phyloP scores from a whole-genome alignment of 1,140 invertebrate species.

The Drosophila littoralis region DNA sequence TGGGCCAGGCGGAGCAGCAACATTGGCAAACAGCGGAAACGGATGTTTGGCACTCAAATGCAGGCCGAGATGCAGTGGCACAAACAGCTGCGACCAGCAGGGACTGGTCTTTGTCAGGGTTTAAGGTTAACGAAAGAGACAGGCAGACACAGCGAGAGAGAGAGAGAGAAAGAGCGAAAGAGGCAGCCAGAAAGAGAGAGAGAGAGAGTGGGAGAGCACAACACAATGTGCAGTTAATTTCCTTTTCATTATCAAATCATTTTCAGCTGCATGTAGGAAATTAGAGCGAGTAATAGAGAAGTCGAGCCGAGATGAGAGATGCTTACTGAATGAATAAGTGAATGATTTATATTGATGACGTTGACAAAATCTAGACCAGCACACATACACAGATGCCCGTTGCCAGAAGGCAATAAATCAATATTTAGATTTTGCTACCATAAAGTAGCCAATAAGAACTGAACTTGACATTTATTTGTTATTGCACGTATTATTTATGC shows the following conservation, averaged over 20 bases:
- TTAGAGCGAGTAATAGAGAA: slow-evolving; percentile 54
- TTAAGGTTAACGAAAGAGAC: background rate
- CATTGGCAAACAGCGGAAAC: slow-evolving; percentile 55
- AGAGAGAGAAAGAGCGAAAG: background rate
- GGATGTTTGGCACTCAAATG: slow-evolving; percentile 64
- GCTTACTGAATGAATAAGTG: slow-evolving; percentile 10
- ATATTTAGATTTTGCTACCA: slow-evolving; percentile 25
- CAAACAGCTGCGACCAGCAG: slow-evolving; percentile 16
- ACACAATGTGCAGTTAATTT: slow-evolving; percentile 53
- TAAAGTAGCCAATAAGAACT: slow-evolving; percentile 1
- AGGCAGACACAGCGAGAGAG: background rate
- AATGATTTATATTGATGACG: slow-evolving; percentile 58
- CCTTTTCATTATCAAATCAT: slow-evolving; percentile 67
- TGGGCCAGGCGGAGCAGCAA: slow-evolving; percentile 25
- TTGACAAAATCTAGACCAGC: slow-evolving; percentile 25
- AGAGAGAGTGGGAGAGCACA: background rate
- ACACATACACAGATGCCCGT: background rate
- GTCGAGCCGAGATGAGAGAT: slow-evolving; percentile 14
- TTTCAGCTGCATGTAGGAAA: slow-evolving; percentile 55
- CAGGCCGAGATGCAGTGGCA: slow-evolving; percentile 32
- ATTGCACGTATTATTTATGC: slow-evolving; percentile 15
- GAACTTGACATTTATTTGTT: slow-evolving; percentile 25
- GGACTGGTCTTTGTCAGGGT: background rate
- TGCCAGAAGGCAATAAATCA: slow-evolving; percentile 35
- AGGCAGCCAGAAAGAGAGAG: background rate